phyloP scores from a whole-genome alignment of 2,888 invertebrate species.

The Reticulitermes lucifugus region DNA sequence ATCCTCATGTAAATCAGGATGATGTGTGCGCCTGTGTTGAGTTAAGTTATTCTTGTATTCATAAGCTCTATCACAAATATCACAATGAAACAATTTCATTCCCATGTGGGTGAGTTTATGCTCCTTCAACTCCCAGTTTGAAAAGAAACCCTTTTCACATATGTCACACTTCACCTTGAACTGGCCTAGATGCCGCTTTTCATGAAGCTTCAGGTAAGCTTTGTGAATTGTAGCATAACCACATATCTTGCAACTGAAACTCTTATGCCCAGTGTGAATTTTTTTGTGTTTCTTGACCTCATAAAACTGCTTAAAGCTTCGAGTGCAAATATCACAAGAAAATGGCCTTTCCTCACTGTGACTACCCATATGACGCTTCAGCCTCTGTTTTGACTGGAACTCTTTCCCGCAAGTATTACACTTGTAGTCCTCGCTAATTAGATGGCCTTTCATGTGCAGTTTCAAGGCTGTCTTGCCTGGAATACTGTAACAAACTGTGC shows the following conservation, averaged over 20 bases:
- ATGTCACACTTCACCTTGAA: slow-evolving; percentile 43
- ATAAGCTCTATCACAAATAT: slow-evolving; percentile 58
- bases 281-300: slow-evolving; percentile 53
- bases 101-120: slow-evolving; percentile 46
- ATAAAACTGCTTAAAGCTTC: slow-evolving; percentile 45
- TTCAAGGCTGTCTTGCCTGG: slow-evolving; percentile 48
- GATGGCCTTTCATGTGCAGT: slow-evolving; percentile 53
- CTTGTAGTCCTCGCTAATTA: slow-evolving; percentile 13
- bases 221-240: slow-evolving; percentile 49
- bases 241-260: slow-evolving; percentile 55
- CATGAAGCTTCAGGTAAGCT: slow-evolving; percentile 54
- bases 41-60: slow-evolving; percentile 59
- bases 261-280: slow-evolving; percentile 55
- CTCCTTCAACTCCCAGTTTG: slow-evolving; percentile 41
- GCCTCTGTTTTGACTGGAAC: slow-evolving; percentile 15
- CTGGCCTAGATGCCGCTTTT: slow-evolving; percentile 47
- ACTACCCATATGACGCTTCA: slow-evolving; percentile 43
- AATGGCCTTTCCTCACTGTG: slow-evolving; percentile 43
- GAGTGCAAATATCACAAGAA: slow-evolving; percentile 46
- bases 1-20: slow-evolving; percentile 52
- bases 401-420: slow-evolving; percentile 39
- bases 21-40: slow-evolving; percentile 57
- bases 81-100: slow-evolving; percentile 55
- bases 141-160: slow-evolving; percentile 43
- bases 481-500: not conserved